A percentile compares a stretch with the other conserved stretches of the same genome.
Conservation (phyloP, 2,113 vertebrate species). For the Coturnix japonica region DNA sequence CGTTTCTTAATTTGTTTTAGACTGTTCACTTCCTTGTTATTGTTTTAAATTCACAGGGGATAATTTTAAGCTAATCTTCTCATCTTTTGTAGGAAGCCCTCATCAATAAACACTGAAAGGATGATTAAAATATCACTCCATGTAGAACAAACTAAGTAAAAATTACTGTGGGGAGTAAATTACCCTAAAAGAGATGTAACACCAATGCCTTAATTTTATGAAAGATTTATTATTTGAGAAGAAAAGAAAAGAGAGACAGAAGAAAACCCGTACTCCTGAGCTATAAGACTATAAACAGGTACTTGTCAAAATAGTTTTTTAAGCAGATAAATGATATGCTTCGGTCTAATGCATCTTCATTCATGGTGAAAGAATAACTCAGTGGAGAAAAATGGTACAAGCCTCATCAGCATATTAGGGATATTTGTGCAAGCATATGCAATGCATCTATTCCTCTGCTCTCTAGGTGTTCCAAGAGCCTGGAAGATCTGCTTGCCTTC, state of each 20-base stretch:
- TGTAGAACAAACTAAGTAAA: conserved; percentile 79
- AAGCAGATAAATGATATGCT: background rate
- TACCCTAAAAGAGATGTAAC: conserved; percentile 75
- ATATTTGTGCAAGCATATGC: rapidly evolving
- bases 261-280: background rate
- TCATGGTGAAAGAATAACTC: background rate
- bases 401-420: background rate
- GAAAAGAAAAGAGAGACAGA: background rate
- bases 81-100: conserved; percentile 74
- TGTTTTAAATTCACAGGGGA: conserved; percentile 78
- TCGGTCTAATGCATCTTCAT: background rate
- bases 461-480: background rate
- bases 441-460: background rate
- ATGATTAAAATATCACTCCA: conserved; percentile 81
- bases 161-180: conserved; percentile 79
- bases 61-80: conserved; percentile 82
- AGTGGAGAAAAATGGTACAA: background rate
- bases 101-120: conserved; percentile 81
- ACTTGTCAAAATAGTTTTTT: conserved; percentile 40
- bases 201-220: conserved; percentile 71
- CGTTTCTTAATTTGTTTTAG: conserved; percentile 73
- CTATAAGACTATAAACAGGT: conserved; percentile 34
- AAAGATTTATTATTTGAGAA: conserved; percentile 66
- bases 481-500: background rate
- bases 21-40: conserved; percentile 69